A percentile compares a stretch with the other conserved stretches of the same genome.
Evolutionary conservation across 1,140 invertebrate species (phyloP).

Genomic region (Scaptomyza hsui): DNA sequence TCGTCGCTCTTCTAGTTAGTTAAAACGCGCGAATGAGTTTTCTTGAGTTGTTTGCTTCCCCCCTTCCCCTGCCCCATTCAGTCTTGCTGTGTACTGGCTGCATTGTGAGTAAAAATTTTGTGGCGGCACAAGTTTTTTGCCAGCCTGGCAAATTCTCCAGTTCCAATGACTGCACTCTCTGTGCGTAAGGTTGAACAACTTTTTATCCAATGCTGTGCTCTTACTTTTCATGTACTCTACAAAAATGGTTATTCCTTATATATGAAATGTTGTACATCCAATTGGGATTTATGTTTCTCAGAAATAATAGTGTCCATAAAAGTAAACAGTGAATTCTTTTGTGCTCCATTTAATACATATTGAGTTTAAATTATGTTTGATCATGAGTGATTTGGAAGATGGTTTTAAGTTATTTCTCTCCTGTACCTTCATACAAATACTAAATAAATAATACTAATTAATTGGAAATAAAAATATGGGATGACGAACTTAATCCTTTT

Average conservation of each 20-base stretch:
- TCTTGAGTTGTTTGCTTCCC: slow-evolving; percentile 53
- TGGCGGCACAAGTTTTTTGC: slow-evolving; percentile 67
- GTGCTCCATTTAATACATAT: too few relatives aligned
- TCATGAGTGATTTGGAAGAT: too few relatives aligned
- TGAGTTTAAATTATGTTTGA: too few relatives aligned
- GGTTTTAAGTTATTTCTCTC: too few relatives aligned
- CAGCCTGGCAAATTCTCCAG: slow-evolving; percentile 42
- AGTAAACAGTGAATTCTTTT: too few relatives aligned
- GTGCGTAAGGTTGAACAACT: slow-evolving; percentile 67
- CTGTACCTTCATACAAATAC: too few relatives aligned
- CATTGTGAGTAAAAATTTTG: slow-evolving; percentile 69
- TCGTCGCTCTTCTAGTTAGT: slow-evolving; percentile 66
- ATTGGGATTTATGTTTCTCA: too few relatives aligned
- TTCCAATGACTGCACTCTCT: slow-evolving; percentile 33
- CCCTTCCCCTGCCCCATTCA: slow-evolving; percentile 1
- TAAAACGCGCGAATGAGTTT: slow-evolving; percentile 81
- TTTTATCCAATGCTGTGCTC: slow-evolving; percentile 53
- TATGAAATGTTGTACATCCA: too few relatives aligned
- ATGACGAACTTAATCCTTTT: too few relatives aligned
- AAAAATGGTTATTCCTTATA: background rate
- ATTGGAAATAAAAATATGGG: too few relatives aligned
- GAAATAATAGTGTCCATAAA: too few relatives aligned
- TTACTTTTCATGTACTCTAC: slow-evolving; percentile 21
- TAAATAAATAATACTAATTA: too few relatives aligned
- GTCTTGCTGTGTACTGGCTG: background rate